Evolutionary conservation across 2,113 vertebrate species (phyloP), one percentile per base, ranked within the genome.

Genomic region (Phyllostomus hastatus): DNA sequence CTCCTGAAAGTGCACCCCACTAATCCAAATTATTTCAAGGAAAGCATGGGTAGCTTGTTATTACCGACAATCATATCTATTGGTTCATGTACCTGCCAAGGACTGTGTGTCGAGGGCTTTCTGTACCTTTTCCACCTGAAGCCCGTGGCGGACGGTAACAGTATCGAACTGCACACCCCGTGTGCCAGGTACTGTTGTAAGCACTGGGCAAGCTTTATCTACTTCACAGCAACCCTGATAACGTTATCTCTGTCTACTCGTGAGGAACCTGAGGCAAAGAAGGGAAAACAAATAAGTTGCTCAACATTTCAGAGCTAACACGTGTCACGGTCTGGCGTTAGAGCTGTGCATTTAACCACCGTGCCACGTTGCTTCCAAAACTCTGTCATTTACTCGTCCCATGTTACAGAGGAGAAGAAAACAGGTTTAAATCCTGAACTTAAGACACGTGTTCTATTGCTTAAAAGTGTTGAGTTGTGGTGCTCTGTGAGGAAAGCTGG

Each of bases 11-110:
- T 91, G 2, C 80, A 61, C n/a, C 26, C 48, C 66, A 75, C 57
- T 43, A 89, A 79, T 72, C 38, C 48, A 91, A 88, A 57, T 93
- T 87, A 82, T 93, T 95, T 96, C 82, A 82, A 81, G 48, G 90
- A 87, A 88, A 91, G 52, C 26, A 66, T 43, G 35, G 28, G 28
- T 61, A 41, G 15, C 35, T 22, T 78, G 33, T 80, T 52, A 43
- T 82, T 52, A 66, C 46, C 43, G 57, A 82, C 14, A 73, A 91
- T 83, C 28, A 26, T 57, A 84, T 41, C 41, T 52, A 7, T 20
- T 54, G 73, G 1, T 86, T 57, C 59, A 61, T 46, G 59, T 93
- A 76, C 28, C n/a, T 48, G 66, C 70, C 41, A 1, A 43, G n/a
- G 22, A 38, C n/a, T 46, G 6, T 46, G n/a, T 73, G 6, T 46